Conservation (phyloP, 2,113 vertebrate species). For the Grallaria varia region DNA sequence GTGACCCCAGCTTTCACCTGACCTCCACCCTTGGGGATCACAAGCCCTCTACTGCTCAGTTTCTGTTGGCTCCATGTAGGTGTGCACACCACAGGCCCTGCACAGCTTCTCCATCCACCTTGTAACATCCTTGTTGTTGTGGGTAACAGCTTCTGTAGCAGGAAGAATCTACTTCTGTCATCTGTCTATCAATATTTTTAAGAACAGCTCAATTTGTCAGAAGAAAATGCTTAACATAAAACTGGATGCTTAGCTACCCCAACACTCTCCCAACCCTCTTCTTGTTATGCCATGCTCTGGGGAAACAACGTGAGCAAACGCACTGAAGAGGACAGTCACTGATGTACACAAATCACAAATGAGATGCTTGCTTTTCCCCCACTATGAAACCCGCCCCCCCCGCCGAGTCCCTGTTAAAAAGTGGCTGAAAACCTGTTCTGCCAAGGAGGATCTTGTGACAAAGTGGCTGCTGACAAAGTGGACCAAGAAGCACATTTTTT, state of each 20-base stretch:
- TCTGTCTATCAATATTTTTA: not conserved
- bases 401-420: not conserved
- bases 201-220: not conserved
- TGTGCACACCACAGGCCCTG: not conserved
- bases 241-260: not conserved
- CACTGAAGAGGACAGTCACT: not conserved
- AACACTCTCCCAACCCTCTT: not conserved
- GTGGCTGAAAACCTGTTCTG: not conserved
- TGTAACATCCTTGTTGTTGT: not conserved
- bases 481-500: not conserved
- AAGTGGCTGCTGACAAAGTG: not conserved
- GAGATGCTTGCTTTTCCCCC: not conserved
- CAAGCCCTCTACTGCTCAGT: not conserved
- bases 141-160: not conserved
- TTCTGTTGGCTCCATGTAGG: not conserved
- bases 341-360: not conserved
- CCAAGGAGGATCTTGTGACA: not conserved
- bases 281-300: not conserved
- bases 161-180: not conserved
- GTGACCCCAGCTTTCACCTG: not conserved
- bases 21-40: not conserved
- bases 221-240: not conserved
- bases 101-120: accelerated
- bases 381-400: not conserved
- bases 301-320: not conserved